Conservation (phyloP, 2,888 invertebrate species). For the Amiota minor region DNA sequence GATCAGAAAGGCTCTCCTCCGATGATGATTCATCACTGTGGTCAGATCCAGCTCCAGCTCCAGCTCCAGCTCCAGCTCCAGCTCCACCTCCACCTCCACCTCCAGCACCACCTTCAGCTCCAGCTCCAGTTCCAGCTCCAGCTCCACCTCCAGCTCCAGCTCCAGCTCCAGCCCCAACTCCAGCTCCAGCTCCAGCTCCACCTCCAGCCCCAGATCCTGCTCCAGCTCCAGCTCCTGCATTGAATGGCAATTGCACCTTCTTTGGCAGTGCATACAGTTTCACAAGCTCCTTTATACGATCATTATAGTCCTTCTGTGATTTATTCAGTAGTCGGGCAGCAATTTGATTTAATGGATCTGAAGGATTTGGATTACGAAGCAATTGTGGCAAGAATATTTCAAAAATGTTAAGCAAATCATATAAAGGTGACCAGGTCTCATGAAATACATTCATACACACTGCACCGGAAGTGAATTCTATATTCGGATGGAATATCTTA, state of each 20-base stretch:
- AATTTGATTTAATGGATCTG: slow-evolving; percentile 52
- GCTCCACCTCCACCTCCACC: neutral
- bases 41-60: neutral
- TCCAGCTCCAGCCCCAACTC: no score
- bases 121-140: neutral
- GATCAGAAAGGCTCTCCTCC: slow-evolving; percentile 53
- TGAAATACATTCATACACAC: slow-evolving; percentile 60
- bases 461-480: slow-evolving; percentile 53
- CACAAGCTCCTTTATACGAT: slow-evolving; percentile 48
- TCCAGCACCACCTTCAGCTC: no score
- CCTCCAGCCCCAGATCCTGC: neutral
- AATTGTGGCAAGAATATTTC: slow-evolving; percentile 57
- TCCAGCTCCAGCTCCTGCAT: neutral
- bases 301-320: slow-evolving; percentile 49
- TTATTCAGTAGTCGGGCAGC: slow-evolving; percentile 52
- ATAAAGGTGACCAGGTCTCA: slow-evolving; percentile 58
- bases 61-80: neutral
- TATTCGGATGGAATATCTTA: slow-evolving; percentile 57
- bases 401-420: slow-evolving; percentile 57
- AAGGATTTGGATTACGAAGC: slow-evolving; percentile 54
- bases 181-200: neutral
- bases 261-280: slow-evolving; percentile 52
- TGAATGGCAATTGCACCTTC: no score
- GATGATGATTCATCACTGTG: no score
- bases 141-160: neutral